A percentile compares a stretch with the other conserved stretches of the same genome.
These are phyloP conservation scores for Pseudochaenichthys georgianus DNA, from an alignment of 2,797 vertebrate species.

Conservation along the genomic window DNA sequence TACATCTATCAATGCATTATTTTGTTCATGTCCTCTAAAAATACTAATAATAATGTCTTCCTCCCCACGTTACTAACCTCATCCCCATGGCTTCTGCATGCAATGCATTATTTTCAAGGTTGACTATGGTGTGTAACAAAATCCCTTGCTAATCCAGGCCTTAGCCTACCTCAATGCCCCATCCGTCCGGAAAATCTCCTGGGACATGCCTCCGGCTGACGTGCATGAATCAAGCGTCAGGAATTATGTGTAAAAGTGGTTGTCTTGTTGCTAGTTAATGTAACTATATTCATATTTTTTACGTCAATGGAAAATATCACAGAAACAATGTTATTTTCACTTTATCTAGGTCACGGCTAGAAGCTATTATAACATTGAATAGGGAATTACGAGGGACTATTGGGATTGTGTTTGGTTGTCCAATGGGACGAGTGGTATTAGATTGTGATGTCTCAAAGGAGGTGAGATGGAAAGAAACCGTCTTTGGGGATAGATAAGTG, in stretches of 20 bases:
- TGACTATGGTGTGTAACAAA: constrained; percentile 37
- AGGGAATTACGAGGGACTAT: constrained; percentile 13
- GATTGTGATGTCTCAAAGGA: background rate
- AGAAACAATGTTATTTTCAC: background rate
- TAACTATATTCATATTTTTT: background rate
- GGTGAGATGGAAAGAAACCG: constrained; percentile 8
- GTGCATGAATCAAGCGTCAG: constrained; percentile 7
- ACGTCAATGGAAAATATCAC: background rate
- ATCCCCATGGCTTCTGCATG: background rate
- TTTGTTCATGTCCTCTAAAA: constrained; percentile 24
- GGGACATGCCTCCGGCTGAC: constrained; percentile 23
- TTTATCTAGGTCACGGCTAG: constrained; percentile 6
- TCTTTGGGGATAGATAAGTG: background rate
- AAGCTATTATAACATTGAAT: constrained; percentile 20
- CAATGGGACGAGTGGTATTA: constrained; percentile 8
- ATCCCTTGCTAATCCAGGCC: constrained; percentile 50
- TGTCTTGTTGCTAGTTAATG: background rate
- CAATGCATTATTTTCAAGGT: constrained; percentile 34
- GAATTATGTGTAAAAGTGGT: constrained; percentile 13
- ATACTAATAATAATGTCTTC: constrained; percentile 10
- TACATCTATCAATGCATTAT: background rate
- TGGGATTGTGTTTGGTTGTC: constrained; percentile 1
- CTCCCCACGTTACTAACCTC: constrained; percentile 21
- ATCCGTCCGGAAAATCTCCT: constrained; percentile 37
- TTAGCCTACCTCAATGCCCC: constrained; percentile 31